Conservation (phyloP, 2,797 vertebrate genomes). For the Pogoniulus pusillus region DNA sequence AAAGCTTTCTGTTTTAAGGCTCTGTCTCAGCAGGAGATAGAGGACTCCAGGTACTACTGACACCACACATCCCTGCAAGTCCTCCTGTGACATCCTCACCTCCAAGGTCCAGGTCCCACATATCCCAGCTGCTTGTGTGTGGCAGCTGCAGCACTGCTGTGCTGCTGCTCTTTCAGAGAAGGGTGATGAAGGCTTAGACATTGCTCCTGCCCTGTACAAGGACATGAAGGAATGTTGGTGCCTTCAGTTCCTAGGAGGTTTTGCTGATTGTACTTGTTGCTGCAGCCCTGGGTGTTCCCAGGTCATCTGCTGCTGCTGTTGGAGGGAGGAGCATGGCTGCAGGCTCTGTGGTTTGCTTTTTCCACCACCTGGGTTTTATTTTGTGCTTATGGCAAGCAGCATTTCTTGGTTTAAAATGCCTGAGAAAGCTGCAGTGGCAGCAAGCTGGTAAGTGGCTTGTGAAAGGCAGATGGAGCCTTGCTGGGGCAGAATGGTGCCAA, state of each 20-base stretch:
- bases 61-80: rapidly evolving
- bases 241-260: neutral
- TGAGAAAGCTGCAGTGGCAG: neutral
- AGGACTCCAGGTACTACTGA: neutral
- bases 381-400: neutral
- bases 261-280: neutral
- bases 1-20: neutral
- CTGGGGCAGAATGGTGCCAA: neutral
- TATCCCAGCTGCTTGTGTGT: neutral
- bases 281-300: neutral
- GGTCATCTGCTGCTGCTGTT: neutral
- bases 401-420: neutral
- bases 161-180: neutral
- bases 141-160: neutral
- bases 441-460: neutral
- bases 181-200: rapidly evolving
- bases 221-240: neutral
- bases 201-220: rapidly evolving
- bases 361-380: neutral
- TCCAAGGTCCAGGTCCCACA: neutral
- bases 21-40: neutral
- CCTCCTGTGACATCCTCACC: neutral
- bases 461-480: neutral
- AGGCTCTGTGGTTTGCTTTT: neutral
- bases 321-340: neutral